phyloP scores from a whole-genome alignment of 2,797 vertebrate genomes.

The Enteromius treurensis region DNA sequence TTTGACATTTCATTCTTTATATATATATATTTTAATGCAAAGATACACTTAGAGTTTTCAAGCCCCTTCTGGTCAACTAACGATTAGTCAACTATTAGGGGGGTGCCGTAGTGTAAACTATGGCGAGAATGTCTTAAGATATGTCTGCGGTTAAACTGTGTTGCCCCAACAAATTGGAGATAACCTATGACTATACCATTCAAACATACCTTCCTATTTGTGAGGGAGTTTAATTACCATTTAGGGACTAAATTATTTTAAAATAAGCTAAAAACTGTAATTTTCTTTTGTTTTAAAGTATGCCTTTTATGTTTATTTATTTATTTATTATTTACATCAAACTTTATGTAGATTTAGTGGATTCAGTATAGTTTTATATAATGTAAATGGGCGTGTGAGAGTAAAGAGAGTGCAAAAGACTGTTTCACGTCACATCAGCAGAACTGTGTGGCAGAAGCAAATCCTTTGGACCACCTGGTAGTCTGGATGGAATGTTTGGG shows the following conservation, averaged over 20 bases:
- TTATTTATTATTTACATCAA: not conserved
- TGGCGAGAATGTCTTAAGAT: not conserved
- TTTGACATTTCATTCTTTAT: too few relatives aligned
- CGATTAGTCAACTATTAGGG: too few relatives aligned
- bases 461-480: constrained; percentile 36
- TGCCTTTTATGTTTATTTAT: not conserved
- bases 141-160: not conserved
- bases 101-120: too few relatives aligned
- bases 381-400: constrained; percentile 1
- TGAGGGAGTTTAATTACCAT: not conserved
- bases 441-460: constrained; percentile 31
- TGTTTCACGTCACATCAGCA: constrained; percentile 29
- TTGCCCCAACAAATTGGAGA: not conserved
- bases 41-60: too few relatives aligned
- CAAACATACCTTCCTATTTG: not conserved
- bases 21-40: too few relatives aligned
- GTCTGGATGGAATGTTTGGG: constrained; percentile 21
- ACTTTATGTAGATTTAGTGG: not conserved
- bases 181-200: not conserved
- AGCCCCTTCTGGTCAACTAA: too few relatives aligned
- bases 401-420: constrained; percentile 9
- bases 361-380: not conserved
- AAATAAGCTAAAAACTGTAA: not conserved
- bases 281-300: not conserved
- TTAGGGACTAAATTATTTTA: not conserved